Percentiles rank a stretch among this genome's conserved stretches.
phyloP scores from a whole-genome alignment of 1,140 invertebrate genomes.

The Plutomurus gul region DNA sequence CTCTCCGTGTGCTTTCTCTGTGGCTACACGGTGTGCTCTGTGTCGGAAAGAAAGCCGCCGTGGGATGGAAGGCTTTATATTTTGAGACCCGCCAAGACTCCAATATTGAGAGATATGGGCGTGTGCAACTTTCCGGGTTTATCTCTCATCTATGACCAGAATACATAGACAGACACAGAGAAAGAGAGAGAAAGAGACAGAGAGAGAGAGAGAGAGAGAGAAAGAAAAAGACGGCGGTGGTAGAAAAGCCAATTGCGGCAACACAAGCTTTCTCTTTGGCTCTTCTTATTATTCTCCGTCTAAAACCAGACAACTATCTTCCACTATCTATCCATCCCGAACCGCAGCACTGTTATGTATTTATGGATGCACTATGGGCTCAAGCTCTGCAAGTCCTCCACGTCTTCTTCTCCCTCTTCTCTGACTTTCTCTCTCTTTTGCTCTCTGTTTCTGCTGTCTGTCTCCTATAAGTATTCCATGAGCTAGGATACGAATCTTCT shows the following conservation, averaged over 20 bases:
- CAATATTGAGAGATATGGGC: constrained; percentile 42
- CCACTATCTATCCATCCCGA: neutral
- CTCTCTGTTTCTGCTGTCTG: neutral
- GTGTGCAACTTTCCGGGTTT: constrained; percentile 10
- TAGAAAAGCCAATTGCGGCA: constrained; percentile 23
- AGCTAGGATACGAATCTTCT: constrained; percentile 14
- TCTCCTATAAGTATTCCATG: neutral
- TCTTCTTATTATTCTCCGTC: neutral
- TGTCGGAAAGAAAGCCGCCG: neutral
- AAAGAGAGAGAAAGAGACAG: neutral
- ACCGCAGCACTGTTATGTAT: constrained; percentile 13
- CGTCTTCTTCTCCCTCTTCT: neutral
- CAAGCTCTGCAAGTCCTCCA: neutral
- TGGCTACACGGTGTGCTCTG: neutral
- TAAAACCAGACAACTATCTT: neutral
- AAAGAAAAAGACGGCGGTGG: neutral
- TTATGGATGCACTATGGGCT: constrained; percentile 1
- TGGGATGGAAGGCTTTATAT: constrained; percentile 21
- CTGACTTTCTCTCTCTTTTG: neutral
- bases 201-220: neutral
- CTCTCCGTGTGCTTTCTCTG: neutral
- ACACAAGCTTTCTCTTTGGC: constrained; percentile 8
- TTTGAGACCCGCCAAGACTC: constrained; percentile 14
- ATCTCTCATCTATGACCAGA: constrained; percentile 28
- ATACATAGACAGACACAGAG: neutral